Conservation (phyloP, 2,888 invertebrate species). For the Sarcophaga carnaria region DNA sequence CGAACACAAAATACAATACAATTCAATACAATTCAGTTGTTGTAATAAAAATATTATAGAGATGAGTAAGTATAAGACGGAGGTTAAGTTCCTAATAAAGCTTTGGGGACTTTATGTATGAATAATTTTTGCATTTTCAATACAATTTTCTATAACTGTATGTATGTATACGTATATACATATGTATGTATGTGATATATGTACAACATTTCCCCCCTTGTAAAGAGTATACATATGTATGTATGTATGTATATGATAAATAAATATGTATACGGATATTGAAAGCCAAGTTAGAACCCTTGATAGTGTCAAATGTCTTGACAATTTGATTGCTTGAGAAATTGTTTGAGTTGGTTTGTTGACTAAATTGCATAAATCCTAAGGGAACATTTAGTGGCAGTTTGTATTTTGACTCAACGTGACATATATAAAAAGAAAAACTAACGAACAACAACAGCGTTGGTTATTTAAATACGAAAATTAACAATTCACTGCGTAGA, state of each 20-base stretch:
- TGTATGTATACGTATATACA: neutral
- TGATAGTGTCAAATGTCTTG: conserved; percentile 54
- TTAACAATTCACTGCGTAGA: too few relatives aligned
- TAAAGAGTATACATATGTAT: neutral
- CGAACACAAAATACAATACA: neutral
- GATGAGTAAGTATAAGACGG: neutral
- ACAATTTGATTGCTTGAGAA: conserved; percentile 36
- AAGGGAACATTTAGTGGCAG: conserved; percentile 53
- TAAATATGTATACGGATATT: too few relatives aligned
- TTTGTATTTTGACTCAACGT: conserved; percentile 38
- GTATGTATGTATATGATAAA: neutral
- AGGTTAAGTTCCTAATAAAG: conserved; percentile 27
- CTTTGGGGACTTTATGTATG: conserved; percentile 22
- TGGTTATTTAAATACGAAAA: too few relatives aligned
- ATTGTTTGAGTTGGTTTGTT: conserved; percentile 34
- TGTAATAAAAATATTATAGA: neutral
- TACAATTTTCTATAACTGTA: neutral
- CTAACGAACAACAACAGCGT: too few relatives aligned
- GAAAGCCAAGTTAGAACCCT: conserved; percentile 22
- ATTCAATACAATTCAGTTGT: neutral
- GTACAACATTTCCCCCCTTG: too few relatives aligned
- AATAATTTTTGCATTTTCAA: conserved; percentile 9
- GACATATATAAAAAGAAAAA: neutral
- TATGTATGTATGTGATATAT: neutral
- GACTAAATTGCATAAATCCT: conserved; percentile 50